These are phyloP conservation scores for Sarcophaga caerulescens DNA, from an alignment of 2,888 invertebrate genomes.

Conservation along the genomic window DNA sequence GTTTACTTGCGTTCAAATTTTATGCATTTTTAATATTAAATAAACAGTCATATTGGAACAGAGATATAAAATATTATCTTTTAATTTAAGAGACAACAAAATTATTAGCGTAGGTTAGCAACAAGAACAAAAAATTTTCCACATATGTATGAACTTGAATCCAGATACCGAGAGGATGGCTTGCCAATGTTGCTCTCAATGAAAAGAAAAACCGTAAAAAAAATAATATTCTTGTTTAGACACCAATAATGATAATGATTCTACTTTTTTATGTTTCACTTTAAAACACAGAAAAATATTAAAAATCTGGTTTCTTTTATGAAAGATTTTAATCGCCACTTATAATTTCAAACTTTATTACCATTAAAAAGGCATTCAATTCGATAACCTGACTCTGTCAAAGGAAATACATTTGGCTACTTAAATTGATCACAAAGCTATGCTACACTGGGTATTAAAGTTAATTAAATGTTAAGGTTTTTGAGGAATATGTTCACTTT, in stretches of 20 bases:
- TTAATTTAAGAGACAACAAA: not conserved
- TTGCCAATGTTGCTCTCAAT: not conserved
- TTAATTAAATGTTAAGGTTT: too few species aligned
- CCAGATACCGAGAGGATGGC: not conserved
- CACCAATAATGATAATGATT: conserved; percentile 6
- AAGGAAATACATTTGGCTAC: conserved; percentile 33
- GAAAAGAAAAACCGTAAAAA: not conserved
- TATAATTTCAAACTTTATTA: conserved; percentile 6
- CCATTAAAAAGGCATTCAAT: conserved; percentile 27
- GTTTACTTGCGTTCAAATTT: not conserved
- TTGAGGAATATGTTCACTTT: too few species aligned
- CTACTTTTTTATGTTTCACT: not conserved
- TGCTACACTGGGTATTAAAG: not conserved
- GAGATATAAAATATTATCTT: conserved; percentile 2
- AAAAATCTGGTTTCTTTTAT: not conserved
- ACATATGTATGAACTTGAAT: not conserved
- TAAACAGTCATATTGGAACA: not conserved
- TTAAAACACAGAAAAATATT: not conserved
- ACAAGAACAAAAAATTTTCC: not conserved
- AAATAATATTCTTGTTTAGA: conserved; percentile 23
- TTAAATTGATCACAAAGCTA: conserved; percentile 6
- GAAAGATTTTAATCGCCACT: conserved; percentile 1
- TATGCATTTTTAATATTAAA: too few species aligned
- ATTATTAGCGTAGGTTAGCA: conserved; percentile 22
- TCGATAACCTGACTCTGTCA: not conserved